Conservation (phyloP, 2,113 vertebrate genomes). For the Spea bombifrons region DNA sequence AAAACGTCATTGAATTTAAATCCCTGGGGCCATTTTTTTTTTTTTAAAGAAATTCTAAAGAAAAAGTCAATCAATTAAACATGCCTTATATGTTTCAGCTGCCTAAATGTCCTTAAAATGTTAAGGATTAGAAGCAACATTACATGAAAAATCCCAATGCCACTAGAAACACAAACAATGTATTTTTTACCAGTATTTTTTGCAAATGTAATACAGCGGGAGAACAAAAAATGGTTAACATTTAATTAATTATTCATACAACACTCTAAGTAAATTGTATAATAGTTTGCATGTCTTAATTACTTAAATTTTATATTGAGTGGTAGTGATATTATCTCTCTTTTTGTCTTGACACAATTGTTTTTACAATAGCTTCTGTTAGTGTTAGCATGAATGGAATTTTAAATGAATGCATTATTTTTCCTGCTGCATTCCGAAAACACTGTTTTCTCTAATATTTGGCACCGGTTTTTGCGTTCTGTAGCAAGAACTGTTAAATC, state of each 20-base stretch:
- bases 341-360: conserved; percentile 79
- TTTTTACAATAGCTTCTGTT: conserved; percentile 81
- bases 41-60: neutral
- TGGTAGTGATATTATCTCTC: conserved; percentile 78
- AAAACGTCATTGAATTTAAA: no score
- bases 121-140: neutral
- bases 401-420: conserved; percentile 70
- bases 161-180: neutral
- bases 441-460: conserved; percentile 62
- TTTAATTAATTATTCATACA: conserved; percentile 71
- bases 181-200: neutral
- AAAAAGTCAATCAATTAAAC: neutral
- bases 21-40: no score
- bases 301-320: conserved; percentile 82
- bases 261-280: conserved; percentile 74
- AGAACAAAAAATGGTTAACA: conserved; percentile 59
- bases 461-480: conserved; percentile 36
- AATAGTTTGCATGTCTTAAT: conserved; percentile 84
- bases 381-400: conserved; percentile 77
- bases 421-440: conserved; percentile 58
- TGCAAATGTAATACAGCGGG: neutral
- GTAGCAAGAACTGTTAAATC: neutral
- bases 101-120: neutral
- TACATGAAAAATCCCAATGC: neutral
- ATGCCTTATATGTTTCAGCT: neutral